Conservation (phyloP, 2,888 invertebrate species). For the Phyllotreta striolata region DNA sequence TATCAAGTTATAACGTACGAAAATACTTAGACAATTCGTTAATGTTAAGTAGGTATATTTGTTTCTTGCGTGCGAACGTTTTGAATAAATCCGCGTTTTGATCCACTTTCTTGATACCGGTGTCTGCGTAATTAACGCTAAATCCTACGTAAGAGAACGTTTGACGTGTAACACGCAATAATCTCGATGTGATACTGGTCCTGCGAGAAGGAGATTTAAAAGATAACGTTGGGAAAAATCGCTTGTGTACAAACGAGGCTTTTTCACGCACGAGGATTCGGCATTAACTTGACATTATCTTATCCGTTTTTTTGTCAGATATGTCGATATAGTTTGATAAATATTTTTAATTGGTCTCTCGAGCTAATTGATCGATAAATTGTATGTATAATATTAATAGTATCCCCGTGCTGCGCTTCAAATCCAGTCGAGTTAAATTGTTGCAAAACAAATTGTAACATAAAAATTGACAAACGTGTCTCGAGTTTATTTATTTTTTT, state of each 20-base stretch:
- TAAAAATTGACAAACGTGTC: too few relatives aligned
- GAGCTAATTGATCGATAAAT: constrained; percentile 9
- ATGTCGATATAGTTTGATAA: constrained; percentile 24
- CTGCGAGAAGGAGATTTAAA: constrained; percentile 29
- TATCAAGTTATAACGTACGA: background rate
- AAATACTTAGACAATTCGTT: background rate
- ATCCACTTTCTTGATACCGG: background rate
- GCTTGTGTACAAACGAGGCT: constrained; percentile 22
- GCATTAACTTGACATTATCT: constrained; percentile 30
- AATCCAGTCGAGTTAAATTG: too few relatives aligned
- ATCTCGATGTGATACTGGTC: constrained; percentile 23
- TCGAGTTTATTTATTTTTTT: too few relatives aligned
- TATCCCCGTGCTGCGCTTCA: too few relatives aligned
- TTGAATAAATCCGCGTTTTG: background rate
- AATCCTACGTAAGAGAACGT: constrained; percentile 15
- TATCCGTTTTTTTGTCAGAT: constrained; percentile 23
- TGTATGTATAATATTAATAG: too few relatives aligned
- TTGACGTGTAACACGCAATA: constrained; percentile 28
- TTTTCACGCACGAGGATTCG: constrained; percentile 26
- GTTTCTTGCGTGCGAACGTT: background rate
- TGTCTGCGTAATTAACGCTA: constrained; percentile 21
- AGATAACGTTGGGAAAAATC: constrained; percentile 28
- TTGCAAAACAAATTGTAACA: too few relatives aligned
- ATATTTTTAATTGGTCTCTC: constrained; percentile 27
- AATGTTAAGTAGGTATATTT: background rate